phyloP scores from a whole-genome alignment of 2,797 vertebrate genomes.

The Balearica regulorum region DNA sequence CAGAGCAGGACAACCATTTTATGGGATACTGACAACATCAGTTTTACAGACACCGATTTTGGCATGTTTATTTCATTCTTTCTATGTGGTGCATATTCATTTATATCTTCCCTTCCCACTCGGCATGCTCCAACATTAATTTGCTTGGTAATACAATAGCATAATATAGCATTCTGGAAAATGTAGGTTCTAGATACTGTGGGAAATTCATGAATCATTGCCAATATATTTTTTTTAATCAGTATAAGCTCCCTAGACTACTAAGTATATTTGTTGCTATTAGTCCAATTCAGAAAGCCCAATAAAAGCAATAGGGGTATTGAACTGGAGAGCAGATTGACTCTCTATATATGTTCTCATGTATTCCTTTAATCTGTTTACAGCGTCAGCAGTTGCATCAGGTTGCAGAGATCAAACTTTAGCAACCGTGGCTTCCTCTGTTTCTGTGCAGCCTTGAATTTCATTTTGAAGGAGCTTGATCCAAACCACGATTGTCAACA shows the following conservation, averaged over 20 bases:
- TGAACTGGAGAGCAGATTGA: background rate
- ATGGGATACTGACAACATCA: accelerated
- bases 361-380: background rate
- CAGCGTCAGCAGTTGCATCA: background rate
- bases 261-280: too few species aligned
- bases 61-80: background rate
- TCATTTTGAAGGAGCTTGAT: background rate
- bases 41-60: accelerated
- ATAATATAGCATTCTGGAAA: background rate
- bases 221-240: background rate
- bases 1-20: background rate
- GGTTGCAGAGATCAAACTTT: background rate
- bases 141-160: accelerated
- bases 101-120: background rate
- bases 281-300: background rate
- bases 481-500: background rate
- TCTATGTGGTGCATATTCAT: too few species aligned
- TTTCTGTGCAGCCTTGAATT: background rate
- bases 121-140: background rate
- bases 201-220: background rate
- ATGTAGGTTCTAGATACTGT: accelerated
- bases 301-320: background rate
- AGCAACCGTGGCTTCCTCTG: background rate
- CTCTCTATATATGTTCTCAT: background rate
- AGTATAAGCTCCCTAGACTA: too few species aligned